Conservation (phyloP, 1,140 invertebrate species). For the Zaprionus ornatus region DNA sequence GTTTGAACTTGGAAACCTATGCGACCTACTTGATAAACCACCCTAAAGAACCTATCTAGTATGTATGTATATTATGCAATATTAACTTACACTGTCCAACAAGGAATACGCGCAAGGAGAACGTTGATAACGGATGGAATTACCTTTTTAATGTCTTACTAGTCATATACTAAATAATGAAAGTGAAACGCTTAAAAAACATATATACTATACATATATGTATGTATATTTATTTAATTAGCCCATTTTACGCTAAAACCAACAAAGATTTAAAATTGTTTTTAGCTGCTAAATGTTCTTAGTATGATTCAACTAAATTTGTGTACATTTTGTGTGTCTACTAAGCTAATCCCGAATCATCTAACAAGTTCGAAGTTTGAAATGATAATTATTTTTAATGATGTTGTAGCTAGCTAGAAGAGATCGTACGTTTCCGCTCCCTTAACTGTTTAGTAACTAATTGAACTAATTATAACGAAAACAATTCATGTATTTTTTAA, state of each 20-base stretch:
- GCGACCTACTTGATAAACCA: slow-evolving; percentile 73
- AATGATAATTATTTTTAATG: slow-evolving; percentile 9
- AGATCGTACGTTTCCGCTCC: not conserved
- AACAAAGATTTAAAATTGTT: slow-evolving; percentile 31
- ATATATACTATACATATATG: slow-evolving; percentile 32
- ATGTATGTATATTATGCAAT: slow-evolving; percentile 59
- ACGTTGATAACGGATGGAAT: slow-evolving; percentile 39
- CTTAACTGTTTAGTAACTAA: slow-evolving; percentile 14
- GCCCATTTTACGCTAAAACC: slow-evolving; percentile 25
- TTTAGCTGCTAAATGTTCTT: slow-evolving; percentile 65
- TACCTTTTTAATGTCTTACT: slow-evolving; percentile 73
- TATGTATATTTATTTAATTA: slow-evolving; percentile 56
- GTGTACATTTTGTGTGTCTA: slow-evolving; percentile 47
- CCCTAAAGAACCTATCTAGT: slow-evolving; percentile 54
- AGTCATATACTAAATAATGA: slow-evolving; percentile 63
- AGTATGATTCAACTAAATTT: slow-evolving; percentile 41
- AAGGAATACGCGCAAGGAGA: slow-evolving; percentile 23
- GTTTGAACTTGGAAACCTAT: slow-evolving; percentile 29
- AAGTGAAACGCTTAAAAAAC: slow-evolving; percentile 72
- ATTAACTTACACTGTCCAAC: slow-evolving; percentile 65
- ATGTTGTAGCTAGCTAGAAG: slow-evolving; percentile 27
- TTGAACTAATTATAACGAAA: slow-evolving; percentile 3
- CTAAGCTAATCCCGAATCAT: slow-evolving; percentile 37
- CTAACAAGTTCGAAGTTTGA: slow-evolving; percentile 24
- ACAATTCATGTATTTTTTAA: slow-evolving; percentile 34